These are phyloP conservation scores for Lypha dubia DNA, from an alignment of 2,888 invertebrate species.

Conservation along the genomic window DNA sequence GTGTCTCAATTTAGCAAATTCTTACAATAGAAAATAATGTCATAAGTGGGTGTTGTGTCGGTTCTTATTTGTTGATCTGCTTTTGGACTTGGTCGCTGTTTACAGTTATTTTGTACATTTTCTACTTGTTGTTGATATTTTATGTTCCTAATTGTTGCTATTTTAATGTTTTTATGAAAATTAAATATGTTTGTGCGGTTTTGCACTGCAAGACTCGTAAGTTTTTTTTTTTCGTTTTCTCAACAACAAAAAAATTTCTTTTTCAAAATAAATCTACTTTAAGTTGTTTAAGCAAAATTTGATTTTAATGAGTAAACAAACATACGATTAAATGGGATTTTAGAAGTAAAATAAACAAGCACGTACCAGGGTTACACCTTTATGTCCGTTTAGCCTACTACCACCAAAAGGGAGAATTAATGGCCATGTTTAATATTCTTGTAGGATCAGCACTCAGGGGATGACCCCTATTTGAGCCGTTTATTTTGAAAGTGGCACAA, in stretches of 20 bases:
- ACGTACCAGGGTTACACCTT: no score
- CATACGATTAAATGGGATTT: neutral
- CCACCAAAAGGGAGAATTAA: no score
- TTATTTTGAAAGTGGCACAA: no score
- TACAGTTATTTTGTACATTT: neutral
- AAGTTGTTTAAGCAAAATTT: conserved; percentile 14
- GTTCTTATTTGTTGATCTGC: conserved; percentile 48
- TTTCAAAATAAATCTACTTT: neutral
- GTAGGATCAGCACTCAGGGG: no score
- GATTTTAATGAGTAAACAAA: conserved; percentile 10
- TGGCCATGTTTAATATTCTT: no score
- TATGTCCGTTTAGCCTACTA: no score
- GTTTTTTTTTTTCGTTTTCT: conserved; percentile 3
- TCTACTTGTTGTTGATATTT: conserved; percentile 3
- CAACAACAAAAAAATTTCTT: neutral
- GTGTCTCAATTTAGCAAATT: conserved; percentile 69
- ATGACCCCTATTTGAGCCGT: no score
- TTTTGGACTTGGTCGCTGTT: conserved; percentile 55
- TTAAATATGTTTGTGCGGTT: conserved; percentile 20
- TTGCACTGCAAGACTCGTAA: neutral
- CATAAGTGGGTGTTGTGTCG: conserved; percentile 69
- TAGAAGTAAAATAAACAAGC: neutral
- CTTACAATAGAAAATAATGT: conserved; percentile 66
- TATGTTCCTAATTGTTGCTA: neutral
- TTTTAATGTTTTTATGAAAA: conserved; percentile 9